A percentile compares a stretch with the other conserved stretches of the same genome.
These are phyloP conservation scores for Paramormyrops kingsleyae DNA, from an alignment of 2,113 vertebrate species.

Conservation along the genomic window DNA sequence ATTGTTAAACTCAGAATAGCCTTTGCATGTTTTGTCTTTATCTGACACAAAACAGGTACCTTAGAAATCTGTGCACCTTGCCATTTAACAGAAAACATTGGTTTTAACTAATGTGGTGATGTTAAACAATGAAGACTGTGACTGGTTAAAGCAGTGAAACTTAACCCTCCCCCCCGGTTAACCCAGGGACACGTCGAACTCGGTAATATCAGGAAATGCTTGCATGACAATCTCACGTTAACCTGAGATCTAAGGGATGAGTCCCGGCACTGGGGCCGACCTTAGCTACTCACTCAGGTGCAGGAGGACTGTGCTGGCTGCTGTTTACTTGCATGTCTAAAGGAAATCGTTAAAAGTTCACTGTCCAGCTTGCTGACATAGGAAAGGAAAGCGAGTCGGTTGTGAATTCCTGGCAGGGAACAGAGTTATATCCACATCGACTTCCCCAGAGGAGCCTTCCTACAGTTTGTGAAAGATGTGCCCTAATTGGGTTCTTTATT, in stretches of 20 bases:
- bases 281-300: neutral
- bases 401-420: neutral
- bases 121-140: neutral
- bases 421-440: neutral
- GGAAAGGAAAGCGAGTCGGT: neutral
- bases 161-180: neutral
- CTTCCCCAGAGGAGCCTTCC: neutral
- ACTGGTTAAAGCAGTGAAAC: neutral
- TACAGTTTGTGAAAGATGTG: neutral
- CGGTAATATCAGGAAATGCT: neutral
- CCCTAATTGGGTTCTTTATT: neutral
- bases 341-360: neutral
- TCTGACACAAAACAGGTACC: neutral
- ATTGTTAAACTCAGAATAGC: neutral
- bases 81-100: neutral
- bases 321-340: neutral
- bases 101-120: neutral
- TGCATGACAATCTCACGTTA: neutral
- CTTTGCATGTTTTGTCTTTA: neutral
- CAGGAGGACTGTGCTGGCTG: neutral
- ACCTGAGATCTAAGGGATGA: neutral
- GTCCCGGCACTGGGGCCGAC: neutral
- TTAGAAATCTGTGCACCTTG: neutral
- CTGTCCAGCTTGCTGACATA: neutral
- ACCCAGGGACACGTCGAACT: neutral